A percentile compares a stretch with the other conserved stretches of the same genome.
phyloP scores from a whole-genome alignment of 2,113 vertebrate species.

The Spea bombifrons region DNA sequence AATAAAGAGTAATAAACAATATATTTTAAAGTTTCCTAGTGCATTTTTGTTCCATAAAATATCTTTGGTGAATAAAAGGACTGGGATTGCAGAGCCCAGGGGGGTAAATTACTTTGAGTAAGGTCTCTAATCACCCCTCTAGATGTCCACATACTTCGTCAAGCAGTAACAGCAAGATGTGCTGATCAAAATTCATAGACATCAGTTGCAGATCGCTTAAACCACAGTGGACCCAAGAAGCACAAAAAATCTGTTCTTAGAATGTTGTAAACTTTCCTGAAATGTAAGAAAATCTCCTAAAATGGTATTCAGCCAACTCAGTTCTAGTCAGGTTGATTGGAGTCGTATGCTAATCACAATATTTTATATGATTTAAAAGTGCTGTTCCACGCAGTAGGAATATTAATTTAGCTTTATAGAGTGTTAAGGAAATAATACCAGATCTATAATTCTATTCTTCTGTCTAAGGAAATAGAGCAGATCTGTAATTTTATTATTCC shows the following conservation, averaged over 20 bases:
- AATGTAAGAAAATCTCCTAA: no score
- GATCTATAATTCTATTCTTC: no score
- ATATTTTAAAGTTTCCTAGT: conserved; percentile 31
- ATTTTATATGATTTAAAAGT: no score
- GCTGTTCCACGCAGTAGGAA: no score
- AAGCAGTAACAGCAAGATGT: conserved; percentile 29
- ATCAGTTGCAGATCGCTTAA: conserved; percentile 43
- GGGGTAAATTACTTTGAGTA: conserved; percentile 41
- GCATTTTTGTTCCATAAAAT: conserved; percentile 5
- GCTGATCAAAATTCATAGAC: conserved; percentile 44
- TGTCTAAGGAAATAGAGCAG: no score
- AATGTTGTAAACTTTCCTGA: background rate
- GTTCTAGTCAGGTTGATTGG: no score
- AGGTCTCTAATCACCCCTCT: conserved; percentile 4
- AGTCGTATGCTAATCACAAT: no score
- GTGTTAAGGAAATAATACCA: no score
- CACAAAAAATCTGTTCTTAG: background rate
- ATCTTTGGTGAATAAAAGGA: conserved; percentile 27
- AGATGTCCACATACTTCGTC: background rate
- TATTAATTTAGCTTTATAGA: no score
- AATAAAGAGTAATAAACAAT: conserved; percentile 21
- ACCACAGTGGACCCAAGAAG: conserved; percentile 14
- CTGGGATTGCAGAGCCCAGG: conserved; percentile 24
- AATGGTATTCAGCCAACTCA: no score
- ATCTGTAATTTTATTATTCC: no score